Percentiles rank a stretch among this genome's conserved stretches.
Evolutionary conservation across 2,888 invertebrate species (phyloP).

Genomic region (Drosophila putrida): DNA sequence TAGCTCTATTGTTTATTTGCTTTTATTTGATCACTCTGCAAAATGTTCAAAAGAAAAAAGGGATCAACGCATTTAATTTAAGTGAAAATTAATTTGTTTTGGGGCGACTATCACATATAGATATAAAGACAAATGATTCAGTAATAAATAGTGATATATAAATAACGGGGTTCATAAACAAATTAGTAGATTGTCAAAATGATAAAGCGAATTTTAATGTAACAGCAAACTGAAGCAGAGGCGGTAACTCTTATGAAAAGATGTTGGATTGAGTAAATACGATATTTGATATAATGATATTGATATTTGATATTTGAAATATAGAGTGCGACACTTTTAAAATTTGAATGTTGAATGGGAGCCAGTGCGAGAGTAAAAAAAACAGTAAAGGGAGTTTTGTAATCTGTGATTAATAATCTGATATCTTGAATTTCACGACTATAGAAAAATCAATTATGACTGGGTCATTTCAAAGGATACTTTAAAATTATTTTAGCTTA

Average conservation of each 20-base stretch:
- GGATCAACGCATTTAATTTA: conserved; percentile 53
- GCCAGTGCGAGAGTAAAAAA: too few relatives aligned
- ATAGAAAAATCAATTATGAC: neutral
- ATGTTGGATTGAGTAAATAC: neutral
- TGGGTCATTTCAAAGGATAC: too few relatives aligned
- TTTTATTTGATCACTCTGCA: conserved; percentile 53
- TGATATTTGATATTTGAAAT: conserved; percentile 1
- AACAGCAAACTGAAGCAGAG: conserved; percentile 35
- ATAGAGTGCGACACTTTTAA: neutral
- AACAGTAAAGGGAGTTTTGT: neutral
- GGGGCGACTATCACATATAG: conserved; percentile 7
- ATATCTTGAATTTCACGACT: neutral
- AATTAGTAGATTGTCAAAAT: conserved; percentile 66
- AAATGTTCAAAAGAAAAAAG: conserved; percentile 29
- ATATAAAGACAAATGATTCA: conserved; percentile 38
- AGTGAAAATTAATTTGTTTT: conserved; percentile 69
- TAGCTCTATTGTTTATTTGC: conserved; percentile 28
- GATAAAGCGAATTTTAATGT: conserved; percentile 2
- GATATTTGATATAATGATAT: neutral
- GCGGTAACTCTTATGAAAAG: conserved; percentile 13
- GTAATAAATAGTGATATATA: conserved; percentile 37
- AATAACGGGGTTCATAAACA: conserved; percentile 49
- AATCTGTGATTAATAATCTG: neutral
- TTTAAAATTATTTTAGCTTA: too few relatives aligned
- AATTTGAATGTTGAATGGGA: neutral